A percentile compares a stretch with the other conserved stretches of the same genome.
These are phyloP conservation scores for Saxicola maurus DNA, from an alignment of 2,797 vertebrate genomes.

Conservation along the genomic window DNA sequence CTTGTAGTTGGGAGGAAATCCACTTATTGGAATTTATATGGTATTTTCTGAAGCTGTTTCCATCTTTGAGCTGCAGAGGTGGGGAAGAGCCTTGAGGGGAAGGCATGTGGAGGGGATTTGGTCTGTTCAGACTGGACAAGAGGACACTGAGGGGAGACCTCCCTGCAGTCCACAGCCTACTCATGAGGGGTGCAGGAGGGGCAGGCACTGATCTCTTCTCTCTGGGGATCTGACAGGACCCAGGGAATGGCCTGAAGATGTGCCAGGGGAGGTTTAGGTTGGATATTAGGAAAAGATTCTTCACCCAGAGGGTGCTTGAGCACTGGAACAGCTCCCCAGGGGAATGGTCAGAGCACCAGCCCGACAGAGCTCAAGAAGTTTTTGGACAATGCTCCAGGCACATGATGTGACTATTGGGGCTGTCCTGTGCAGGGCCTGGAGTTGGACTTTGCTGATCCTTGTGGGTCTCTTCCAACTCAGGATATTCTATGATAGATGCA, in stretches of 20 bases:
- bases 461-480: background rate
- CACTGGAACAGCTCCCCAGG: background rate
- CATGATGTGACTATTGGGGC: background rate
- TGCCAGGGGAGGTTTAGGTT: background rate
- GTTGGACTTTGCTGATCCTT: background rate
- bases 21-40: background rate
- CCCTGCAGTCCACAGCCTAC: background rate
- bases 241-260: background rate
- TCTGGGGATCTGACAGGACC: background rate
- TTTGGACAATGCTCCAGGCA: background rate
- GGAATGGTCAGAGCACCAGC: background rate
- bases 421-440: background rate
- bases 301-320: background rate
- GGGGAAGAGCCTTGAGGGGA: background rate
- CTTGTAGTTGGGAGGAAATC: background rate
- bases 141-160: background rate
- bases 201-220: background rate
- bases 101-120: background rate
- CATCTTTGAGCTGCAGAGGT: background rate
- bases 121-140: background rate
- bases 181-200: background rate
- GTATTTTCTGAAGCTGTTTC: background rate
- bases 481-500: background rate
- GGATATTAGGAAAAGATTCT: background rate
- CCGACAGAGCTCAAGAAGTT: background rate